Evolutionary conservation across 2,113 vertebrate species (phyloP), one percentile per base, ranked within the genome.

Genomic region (Pomatostomus ruficeps): DNA sequence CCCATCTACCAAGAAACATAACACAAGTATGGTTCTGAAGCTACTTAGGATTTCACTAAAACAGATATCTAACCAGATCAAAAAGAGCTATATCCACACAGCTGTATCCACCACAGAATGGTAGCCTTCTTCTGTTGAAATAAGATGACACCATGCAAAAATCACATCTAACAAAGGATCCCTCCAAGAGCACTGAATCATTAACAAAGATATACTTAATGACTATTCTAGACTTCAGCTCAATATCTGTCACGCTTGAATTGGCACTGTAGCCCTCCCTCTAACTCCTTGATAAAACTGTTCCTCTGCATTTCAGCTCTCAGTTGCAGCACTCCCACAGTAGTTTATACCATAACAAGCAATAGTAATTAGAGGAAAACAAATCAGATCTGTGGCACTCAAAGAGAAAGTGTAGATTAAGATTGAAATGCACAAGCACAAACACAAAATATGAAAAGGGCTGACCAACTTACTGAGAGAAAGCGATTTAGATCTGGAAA

Each of bases 401-500:
- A n/a, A n/a, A 74, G 22, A 66, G 46, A 73, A 90, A 75, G 0
- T 4, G 21, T 13, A 12, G 13, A 77, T 62, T 74, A 54, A 25
- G 79, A 55, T 1, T 65, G 19, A 89, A 91, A 59, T 66, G 26
- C 48, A 46, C n/a, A 86, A 74, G 26, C 14, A n/a, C 26, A 36
- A n/a, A 26, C 2, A 57, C 9, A 25, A n/a, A 51, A 45, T 78
- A 67, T 51, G 71, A 35, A 49, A 52, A 61, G 25, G 9, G 80
- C 14, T 13, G 18, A 70, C 16, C 23, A 80, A 96, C 99, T 95
- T 98, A 99, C 99, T 12, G 98, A 99, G 65, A 99, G 98, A 96
- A 99, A 99, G 89, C 98, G 99, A 97, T 99, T 99, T 87, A 99
- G 98, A 88, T 99, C 99, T 49, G 99, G 99, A 93, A 99, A 99